Conservation (phyloP, 2,797 vertebrate genomes). For the Trematomus bernacchii region DNA sequence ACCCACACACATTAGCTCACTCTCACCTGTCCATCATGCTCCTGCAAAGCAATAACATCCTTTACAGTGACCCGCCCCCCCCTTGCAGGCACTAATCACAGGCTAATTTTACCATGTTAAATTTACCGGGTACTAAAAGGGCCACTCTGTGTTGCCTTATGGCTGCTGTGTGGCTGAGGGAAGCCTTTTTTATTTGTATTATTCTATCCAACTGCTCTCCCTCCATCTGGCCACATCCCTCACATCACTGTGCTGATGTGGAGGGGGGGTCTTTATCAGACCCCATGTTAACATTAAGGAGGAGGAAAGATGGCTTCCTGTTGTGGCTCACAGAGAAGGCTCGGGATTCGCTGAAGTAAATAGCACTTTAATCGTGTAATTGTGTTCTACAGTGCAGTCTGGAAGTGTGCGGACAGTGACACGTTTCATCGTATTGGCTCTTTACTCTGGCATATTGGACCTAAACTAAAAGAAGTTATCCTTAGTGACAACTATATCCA, state of each 20-base stretch:
- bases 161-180: slow-evolving; percentile 52
- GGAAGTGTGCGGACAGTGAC: slow-evolving; percentile 41
- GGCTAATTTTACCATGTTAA: slow-evolving; percentile 74
- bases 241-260: slow-evolving; percentile 54
- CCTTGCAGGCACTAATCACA: slow-evolving; percentile 69
- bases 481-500: neutral
- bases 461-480: slow-evolving; percentile 9
- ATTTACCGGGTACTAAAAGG: slow-evolving; percentile 75
- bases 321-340: slow-evolving; percentile 42
- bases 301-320: slow-evolving; percentile 40
- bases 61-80: slow-evolving; percentile 55
- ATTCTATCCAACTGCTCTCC: slow-evolving; percentile 27
- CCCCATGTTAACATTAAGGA: slow-evolving; percentile 23
- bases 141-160: slow-evolving; percentile 72
- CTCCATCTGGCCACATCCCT: slow-evolving; percentile 56
- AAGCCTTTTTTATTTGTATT: slow-evolving; percentile 22
- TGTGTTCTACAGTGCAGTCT: slow-evolving; percentile 56
- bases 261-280: slow-evolving; percentile 44
- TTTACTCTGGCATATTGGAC: slow-evolving; percentile 24
- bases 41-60: slow-evolving; percentile 32
- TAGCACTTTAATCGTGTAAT: slow-evolving; percentile 77
- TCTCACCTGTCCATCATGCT: slow-evolving; percentile 43
- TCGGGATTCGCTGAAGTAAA: slow-evolving; percentile 61
- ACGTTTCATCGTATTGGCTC: neutral
- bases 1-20: slow-evolving; percentile 28